phyloP scores from a whole-genome alignment of 2,797 vertebrate genomes.

The Tragelaphus eurycerus region DNA sequence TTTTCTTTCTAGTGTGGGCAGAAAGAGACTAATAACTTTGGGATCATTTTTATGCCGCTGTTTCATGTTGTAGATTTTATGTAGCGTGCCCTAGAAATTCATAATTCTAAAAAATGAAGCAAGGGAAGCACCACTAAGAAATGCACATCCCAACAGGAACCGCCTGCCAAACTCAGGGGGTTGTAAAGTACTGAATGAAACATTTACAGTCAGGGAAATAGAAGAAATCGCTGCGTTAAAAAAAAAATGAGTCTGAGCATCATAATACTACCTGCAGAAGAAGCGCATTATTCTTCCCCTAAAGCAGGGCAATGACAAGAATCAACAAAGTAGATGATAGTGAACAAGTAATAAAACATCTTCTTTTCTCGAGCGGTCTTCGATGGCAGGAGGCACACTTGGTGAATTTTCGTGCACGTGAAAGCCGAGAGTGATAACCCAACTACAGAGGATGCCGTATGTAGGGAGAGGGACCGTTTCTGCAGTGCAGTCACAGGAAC shows the following conservation, averaged over 20 bases:
- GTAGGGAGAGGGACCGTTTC: neutral
- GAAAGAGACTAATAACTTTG: slow-evolving; percentile 19
- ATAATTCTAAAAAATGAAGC: slow-evolving; percentile 25
- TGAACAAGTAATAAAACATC: neutral
- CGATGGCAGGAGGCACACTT: neutral
- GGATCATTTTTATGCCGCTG: neutral
- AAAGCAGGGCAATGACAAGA: slow-evolving; percentile 24
- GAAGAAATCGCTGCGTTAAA: neutral
- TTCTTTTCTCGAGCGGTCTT: neutral
- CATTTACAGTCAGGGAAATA: slow-evolving; percentile 17
- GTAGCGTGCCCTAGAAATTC: slow-evolving; percentile 21
- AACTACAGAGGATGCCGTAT: neutral
- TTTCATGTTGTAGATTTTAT: slow-evolving; percentile 32
- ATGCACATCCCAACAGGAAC: neutral
- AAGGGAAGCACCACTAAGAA: neutral
- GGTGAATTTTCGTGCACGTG: neutral
- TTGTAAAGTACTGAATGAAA: slow-evolving; percentile 46
- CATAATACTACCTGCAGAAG: neutral
- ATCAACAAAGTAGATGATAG: neutral
- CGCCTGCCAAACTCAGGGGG: neutral
- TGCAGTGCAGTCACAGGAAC: neutral
- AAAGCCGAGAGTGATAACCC: neutral
- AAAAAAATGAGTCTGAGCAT: neutral
- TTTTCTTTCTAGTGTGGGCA: slow-evolving; percentile 11
- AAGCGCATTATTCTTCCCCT: neutral